Conservation (phyloP, 2,888 invertebrate genomes). For the Nasonia oneida region DNA sequence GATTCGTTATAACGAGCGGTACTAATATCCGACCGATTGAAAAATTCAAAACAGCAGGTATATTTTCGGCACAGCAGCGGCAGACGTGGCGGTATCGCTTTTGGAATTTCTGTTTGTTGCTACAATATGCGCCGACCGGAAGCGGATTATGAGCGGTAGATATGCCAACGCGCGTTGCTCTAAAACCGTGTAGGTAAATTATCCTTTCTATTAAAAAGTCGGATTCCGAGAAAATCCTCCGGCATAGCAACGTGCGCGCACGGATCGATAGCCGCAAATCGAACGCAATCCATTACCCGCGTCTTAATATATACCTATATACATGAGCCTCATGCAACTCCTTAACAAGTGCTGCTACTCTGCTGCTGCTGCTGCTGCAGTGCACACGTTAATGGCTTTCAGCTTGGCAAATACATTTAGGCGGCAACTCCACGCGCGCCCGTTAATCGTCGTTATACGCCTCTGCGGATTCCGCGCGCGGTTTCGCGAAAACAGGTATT, state of each 20-base stretch:
- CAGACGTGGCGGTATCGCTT: background rate
- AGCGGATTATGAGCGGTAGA: background rate
- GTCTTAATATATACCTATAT: constrained; percentile 21
- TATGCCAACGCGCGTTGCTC: background rate
- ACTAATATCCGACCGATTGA: background rate
- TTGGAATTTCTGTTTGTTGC: background rate
- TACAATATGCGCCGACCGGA: background rate
- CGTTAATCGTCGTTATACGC: constrained; percentile 64
- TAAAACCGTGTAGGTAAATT: too few species aligned
- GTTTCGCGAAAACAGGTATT: constrained; percentile 11
- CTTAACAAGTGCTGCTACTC: constrained; percentile 44
- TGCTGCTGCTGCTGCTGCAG: background rate
- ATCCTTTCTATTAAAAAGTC: too few species aligned
- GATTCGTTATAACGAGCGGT: constrained; percentile 30
- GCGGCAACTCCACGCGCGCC: constrained; percentile 38
- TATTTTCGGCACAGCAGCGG: background rate
- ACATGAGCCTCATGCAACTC: constrained; percentile 29
- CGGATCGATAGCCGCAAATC: constrained; percentile 13
- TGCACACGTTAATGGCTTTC: constrained; percentile 63
- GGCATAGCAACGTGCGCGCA: background rate
- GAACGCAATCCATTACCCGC: constrained; percentile 33
- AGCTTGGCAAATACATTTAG: constrained; percentile 64
- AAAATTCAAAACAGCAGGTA: constrained; percentile 17
- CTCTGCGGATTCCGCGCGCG: constrained; percentile 57
- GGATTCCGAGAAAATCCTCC: background rate